Percentiles rank a stretch among this genome's conserved stretches.
These are phyloP conservation scores for Pelmatolapia mariae DNA, from an alignment of 2,113 vertebrate genomes.

Conservation along the genomic window DNA sequence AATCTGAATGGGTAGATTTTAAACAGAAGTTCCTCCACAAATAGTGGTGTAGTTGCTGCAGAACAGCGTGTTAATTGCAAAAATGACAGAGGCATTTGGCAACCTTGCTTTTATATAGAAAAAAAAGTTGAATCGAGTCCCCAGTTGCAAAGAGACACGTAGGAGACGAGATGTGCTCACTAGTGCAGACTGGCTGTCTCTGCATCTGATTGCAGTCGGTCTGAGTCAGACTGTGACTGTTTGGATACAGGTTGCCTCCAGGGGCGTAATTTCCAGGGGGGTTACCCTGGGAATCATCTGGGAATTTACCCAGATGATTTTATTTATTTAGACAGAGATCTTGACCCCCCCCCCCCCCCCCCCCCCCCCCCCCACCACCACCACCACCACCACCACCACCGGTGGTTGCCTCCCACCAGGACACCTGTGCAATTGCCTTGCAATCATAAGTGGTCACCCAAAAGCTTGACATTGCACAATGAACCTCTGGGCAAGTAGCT, in stretches of 20 bases:
- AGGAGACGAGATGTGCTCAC: too few relatives aligned
- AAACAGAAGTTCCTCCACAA: neutral
- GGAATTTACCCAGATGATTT: neutral
- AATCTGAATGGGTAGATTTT: neutral
- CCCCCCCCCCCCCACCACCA: too few relatives aligned
- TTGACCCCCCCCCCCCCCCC: too few relatives aligned
- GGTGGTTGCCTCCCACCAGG: neutral
- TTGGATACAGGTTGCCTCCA: neutral
- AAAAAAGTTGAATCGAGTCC: neutral
- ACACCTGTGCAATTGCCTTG: neutral
- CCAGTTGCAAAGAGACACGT: neutral
- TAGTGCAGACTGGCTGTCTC: neutral
- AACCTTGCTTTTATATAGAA: neutral
- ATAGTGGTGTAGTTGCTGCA: neutral
- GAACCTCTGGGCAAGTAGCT: neutral
- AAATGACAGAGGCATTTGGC: neutral
- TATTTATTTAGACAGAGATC: neutral
- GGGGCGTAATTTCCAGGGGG: too few relatives aligned
- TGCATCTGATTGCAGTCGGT: neutral
- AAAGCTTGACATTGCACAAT: neutral
- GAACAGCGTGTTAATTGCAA: neutral
- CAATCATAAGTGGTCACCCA: neutral
- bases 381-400: too few relatives aligned
- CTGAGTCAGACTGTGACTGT: too few relatives aligned
- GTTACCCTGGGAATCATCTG: neutral